Evolutionary conservation across 1,140 invertebrate species (phyloP), one percentile per base, ranked within the genome.

Genomic region (Mamestra configurata): DNA sequence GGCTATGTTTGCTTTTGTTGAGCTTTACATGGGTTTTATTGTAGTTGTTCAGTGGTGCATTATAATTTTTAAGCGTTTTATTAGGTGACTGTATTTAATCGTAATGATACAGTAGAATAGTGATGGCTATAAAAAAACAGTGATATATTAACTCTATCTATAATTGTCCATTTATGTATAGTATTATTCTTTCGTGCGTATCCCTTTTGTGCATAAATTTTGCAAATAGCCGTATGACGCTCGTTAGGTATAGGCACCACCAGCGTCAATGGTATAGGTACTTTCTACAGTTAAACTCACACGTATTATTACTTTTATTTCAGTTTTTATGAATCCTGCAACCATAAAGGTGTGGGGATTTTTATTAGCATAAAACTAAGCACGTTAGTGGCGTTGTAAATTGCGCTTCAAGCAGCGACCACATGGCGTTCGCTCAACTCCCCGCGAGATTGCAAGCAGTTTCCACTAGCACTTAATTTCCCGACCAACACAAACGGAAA

Each of bases 401-500:
- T 87, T 82, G 82, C 77, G 75, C 78, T 84, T 84, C 79, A 83
- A 83, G 77, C 78, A 80, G 40, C 71, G 59, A 82, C 87, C 85
- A 79, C 82, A 86, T 77, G 84, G 80, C 82, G 86, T 85, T 84
- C 85, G 55, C 82, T 85, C 83, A 86, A 87, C 82, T 87, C 84
- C 83, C 79, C 79, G 55, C 80, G 84, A 89, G 89, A 92, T 88
- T 89, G 88, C 90, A 81, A 87, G 80, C 86, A 90, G 88, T 91
- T 89, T 90, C 88, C 82, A 91, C 90, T 89, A 89, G 84, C 89
- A 92, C 89, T 93, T 92, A 93, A 93, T 93, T 92, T 90, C 84
- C 86, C 88, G 84, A 91, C 86, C 80, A 91, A 91, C 90, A 85
- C 91, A 93, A 94, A 94, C 93, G 92, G 93, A 94, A 94, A 94